These are phyloP conservation scores for Heliconius cydno DNA, from an alignment of 2,888 invertebrate species.

Conservation along the genomic window DNA sequence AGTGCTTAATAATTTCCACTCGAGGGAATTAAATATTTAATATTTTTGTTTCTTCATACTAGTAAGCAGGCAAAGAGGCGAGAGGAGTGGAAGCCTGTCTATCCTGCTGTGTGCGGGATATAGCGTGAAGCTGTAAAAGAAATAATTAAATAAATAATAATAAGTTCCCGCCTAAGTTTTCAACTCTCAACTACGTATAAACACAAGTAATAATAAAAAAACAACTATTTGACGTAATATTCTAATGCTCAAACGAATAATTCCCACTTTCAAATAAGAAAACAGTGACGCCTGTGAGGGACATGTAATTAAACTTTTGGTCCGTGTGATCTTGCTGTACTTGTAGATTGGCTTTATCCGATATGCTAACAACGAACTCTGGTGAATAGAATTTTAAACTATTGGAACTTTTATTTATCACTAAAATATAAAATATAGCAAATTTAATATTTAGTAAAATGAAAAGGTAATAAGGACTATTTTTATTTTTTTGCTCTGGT, in stretches of 20 bases:
- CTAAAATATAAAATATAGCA: too few species aligned
- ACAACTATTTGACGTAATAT: background rate
- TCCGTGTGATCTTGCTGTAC: constrained; percentile 31
- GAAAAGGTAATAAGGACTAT: too few species aligned
- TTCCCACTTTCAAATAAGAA: background rate
- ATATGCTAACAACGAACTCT: constrained; percentile 31
- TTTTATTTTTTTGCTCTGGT: too few species aligned
- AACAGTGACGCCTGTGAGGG: constrained; percentile 27
- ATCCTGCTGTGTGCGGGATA: too few species aligned
- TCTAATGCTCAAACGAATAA: background rate
- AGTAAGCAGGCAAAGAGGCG: too few species aligned
- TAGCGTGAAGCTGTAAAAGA: too few species aligned
- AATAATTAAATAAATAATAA: background rate
- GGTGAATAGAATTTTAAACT: constrained; percentile 6
- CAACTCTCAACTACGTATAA: background rate
- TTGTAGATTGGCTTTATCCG: constrained; percentile 34
- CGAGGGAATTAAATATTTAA: too few species aligned
- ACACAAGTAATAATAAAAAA: background rate
- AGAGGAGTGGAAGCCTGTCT: too few species aligned
- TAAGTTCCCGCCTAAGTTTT: background rate
- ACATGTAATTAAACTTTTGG: constrained; percentile 42
- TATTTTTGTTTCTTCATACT: too few species aligned
- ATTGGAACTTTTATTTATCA: background rate
- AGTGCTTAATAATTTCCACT: background rate
- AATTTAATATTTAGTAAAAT: too few species aligned